phyloP scores from a whole-genome alignment of 2,888 invertebrate genomes.

The Ctena decussata region DNA sequence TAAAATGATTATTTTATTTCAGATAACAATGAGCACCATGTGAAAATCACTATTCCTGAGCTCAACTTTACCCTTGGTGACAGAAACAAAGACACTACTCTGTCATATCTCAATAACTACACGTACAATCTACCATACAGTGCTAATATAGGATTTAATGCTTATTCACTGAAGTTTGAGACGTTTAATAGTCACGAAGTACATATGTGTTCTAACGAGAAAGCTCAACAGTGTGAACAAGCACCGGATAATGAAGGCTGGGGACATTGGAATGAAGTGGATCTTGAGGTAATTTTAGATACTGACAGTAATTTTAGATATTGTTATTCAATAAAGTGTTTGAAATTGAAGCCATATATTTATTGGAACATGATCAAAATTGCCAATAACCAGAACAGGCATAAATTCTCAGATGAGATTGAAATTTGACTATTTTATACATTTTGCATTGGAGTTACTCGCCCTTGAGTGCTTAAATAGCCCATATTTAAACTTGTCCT shows the following conservation, averaged over 20 bases:
- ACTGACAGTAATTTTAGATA: too few relatives aligned
- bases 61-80: slow-evolving; percentile 58
- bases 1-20: background rate
- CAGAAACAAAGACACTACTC: slow-evolving; percentile 4
- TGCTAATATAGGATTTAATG: slow-evolving; percentile 36
- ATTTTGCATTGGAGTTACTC: too few relatives aligned
- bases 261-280: slow-evolving; percentile 25
- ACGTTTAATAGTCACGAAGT: slow-evolving; percentile 34
- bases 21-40: slow-evolving; percentile 34
- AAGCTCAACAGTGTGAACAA: slow-evolving; percentile 28
- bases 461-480: too few relatives aligned
- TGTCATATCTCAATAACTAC: slow-evolving; percentile 46
- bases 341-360: too few relatives aligned
- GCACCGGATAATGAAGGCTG: slow-evolving; percentile 13
- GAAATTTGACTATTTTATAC: too few relatives aligned
- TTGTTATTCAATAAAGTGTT: too few relatives aligned
- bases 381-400: too few relatives aligned
- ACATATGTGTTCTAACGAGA: slow-evolving; percentile 48
- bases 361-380: too few relatives aligned
- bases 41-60: slow-evolving; percentile 47
- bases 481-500: too few relatives aligned
- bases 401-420: too few relatives aligned
- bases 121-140: slow-evolving; percentile 55
- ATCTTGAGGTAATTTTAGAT: slow-evolving; percentile 40
- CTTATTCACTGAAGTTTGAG: slow-evolving; percentile 39